These are phyloP conservation scores for Noctilio leporinus DNA, from an alignment of 2,113 vertebrate species.

Conservation along the genomic window DNA sequence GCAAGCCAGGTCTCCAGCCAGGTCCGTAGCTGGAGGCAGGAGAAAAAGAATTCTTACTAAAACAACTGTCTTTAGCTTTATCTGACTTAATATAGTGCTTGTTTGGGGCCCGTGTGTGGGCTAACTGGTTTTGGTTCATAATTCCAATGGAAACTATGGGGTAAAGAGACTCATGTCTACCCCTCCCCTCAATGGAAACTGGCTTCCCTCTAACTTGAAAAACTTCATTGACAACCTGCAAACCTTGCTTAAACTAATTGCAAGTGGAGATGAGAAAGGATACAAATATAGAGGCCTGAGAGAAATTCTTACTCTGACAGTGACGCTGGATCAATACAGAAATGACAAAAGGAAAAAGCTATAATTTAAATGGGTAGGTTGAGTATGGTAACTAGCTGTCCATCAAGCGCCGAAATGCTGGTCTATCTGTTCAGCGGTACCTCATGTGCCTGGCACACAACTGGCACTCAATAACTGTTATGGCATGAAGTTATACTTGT, in stretches of 20 bases:
- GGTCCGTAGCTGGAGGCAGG: no score
- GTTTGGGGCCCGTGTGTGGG: not conserved
- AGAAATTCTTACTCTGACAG: not conserved
- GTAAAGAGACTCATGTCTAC: not conserved
- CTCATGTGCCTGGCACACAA: not conserved
- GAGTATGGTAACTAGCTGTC: not conserved
- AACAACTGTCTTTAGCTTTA: not conserved
- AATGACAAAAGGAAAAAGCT: not conserved
- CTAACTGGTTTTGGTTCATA: not conserved
- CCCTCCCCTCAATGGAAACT: rapidly evolving
- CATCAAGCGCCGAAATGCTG: not conserved
- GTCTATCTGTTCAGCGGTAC: not conserved
- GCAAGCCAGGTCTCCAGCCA: no score
- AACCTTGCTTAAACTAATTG: not conserved
- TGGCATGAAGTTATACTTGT: not conserved
- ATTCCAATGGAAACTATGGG: not conserved
- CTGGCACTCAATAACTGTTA: not conserved
- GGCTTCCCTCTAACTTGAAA: not conserved
- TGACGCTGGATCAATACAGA: not conserved
- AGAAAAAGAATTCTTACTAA: not conserved
- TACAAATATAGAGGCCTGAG: not conserved
- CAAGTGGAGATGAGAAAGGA: not conserved
- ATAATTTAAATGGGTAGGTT: not conserved
- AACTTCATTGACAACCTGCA: not conserved
- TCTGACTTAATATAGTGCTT: not conserved